Evolutionary conservation across 2,888 invertebrate species (phyloP).

Genomic region (Meiosimyza decipiens): DNA sequence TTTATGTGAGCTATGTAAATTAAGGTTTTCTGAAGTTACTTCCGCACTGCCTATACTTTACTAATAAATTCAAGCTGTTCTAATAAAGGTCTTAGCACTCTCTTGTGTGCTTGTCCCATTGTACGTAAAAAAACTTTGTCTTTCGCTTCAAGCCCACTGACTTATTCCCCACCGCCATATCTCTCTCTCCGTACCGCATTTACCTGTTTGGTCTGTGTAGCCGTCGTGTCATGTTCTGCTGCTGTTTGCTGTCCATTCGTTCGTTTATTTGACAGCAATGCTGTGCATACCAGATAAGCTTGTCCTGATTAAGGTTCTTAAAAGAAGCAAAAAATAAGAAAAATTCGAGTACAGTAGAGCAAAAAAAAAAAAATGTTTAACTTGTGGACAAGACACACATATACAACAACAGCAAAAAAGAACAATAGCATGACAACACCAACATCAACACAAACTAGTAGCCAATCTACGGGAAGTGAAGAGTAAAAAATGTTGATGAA

Average conservation of each 20-base stretch:
- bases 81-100: neutral
- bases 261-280: constrained; percentile 52
- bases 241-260: constrained; percentile 46
- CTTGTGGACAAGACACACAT: constrained; percentile 19
- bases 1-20: no score
- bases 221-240: constrained; percentile 30
- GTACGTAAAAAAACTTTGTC: no score
- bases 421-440: constrained; percentile 13
- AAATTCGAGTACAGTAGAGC: no score
- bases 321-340: constrained; percentile 27
- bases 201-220: neutral
- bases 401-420: constrained; percentile 6
- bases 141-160: no score
- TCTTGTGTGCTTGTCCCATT: constrained; percentile 1
- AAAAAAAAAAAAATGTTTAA: constrained; percentile 17
- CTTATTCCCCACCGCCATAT: constrained; percentile 24
- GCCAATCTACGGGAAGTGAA: constrained; percentile 12
- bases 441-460: neutral
- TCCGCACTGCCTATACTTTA: no score
- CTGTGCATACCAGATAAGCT: constrained; percentile 61
- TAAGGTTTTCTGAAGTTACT: no score
- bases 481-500: constrained; percentile 35
- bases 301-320: constrained; percentile 59
- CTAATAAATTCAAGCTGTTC: neutral
- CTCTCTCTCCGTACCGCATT: neutral